phyloP scores from a whole-genome alignment of 2,797 vertebrate genomes.

The Meriones psammophilus region DNA sequence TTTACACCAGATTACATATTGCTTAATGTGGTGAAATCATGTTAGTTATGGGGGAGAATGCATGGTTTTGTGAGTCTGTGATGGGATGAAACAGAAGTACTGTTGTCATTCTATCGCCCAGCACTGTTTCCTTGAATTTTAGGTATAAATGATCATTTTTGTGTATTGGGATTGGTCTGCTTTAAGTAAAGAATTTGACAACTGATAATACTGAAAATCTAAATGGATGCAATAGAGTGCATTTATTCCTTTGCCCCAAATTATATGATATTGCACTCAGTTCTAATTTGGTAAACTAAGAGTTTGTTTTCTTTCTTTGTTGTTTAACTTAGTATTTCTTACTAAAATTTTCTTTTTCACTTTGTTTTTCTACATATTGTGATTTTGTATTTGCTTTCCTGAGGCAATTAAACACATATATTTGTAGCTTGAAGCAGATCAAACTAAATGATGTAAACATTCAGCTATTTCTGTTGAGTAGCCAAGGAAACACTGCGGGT shows the following conservation, averaged over 20 bases:
- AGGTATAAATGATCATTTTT: conserved; percentile 9
- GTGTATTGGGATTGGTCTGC: not conserved
- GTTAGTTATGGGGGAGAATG: not conserved
- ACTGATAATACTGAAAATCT: conserved; percentile 13
- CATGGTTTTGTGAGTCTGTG: not conserved
- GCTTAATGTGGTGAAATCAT: conserved; percentile 12
- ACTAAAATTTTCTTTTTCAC: conserved; percentile 29
- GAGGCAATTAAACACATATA: not conserved
- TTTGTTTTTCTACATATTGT: not conserved
- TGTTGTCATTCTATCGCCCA: not conserved
- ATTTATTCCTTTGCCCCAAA: conserved; percentile 18
- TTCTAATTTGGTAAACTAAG: not conserved
- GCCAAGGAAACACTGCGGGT: conserved; percentile 28
- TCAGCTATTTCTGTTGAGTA: conserved; percentile 38
- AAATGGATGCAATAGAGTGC: not conserved
- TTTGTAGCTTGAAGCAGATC: conserved; percentile 10
- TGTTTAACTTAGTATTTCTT: conserved; percentile 41
- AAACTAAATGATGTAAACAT: conserved; percentile 45
- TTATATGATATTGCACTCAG: not conserved
- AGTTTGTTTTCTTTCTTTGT: conserved; percentile 7
- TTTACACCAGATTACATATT: not conserved
- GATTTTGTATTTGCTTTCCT: conserved; percentile 57
- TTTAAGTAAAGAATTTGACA: conserved; percentile 51
- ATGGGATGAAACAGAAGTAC: not conserved
- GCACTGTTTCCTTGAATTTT: not conserved